A percentile compares a stretch with the other conserved stretches of the same genome.
Conservation (phyloP, 1,140 invertebrate genomes). For the Asbolus verrucosus region DNA sequence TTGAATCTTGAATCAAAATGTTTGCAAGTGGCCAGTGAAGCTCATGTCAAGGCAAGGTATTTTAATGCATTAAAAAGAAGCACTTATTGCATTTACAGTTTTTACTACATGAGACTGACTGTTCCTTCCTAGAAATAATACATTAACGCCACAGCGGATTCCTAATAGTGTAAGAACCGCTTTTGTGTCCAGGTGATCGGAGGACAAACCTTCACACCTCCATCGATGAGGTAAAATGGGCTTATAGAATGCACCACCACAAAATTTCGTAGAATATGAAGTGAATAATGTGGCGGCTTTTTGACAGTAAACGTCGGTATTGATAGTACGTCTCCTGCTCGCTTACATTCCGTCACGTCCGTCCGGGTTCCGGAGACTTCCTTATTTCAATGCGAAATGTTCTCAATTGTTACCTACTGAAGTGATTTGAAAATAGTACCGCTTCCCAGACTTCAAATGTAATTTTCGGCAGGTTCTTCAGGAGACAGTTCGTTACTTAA, state of each 20-base stretch:
- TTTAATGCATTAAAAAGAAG: too few species aligned
- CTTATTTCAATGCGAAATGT: slow-evolving; percentile 21
- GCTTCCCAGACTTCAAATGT: background rate
- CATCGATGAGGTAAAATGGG: background rate
- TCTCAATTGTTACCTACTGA: background rate
- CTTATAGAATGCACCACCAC: slow-evolving; percentile 40
- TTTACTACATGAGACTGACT: too few species aligned
- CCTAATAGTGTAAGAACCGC: too few species aligned
- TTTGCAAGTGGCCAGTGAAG: too few species aligned
- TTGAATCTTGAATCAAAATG: too few species aligned
- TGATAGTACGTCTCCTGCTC: slow-evolving; percentile 1
- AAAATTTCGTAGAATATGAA: slow-evolving; percentile 38
- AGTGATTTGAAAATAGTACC: slow-evolving; percentile 18
- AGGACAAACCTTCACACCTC: too few species aligned
- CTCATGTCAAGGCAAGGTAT: too few species aligned
- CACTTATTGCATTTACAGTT: too few species aligned
- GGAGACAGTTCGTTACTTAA: background rate
- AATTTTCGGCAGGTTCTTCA: background rate
- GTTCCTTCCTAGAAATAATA: too few species aligned
- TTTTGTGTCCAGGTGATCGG: too few species aligned
- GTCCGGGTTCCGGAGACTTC: slow-evolving; percentile 11
- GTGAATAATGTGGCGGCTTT: slow-evolving; percentile 15
- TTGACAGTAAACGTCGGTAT: slow-evolving; percentile 10
- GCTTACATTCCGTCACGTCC: slow-evolving; percentile 43
- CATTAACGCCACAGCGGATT: too few species aligned